Base-by-base conservation (phyloP, 2,797 vertebrate species). In the Pangasius djambal region DNA sequence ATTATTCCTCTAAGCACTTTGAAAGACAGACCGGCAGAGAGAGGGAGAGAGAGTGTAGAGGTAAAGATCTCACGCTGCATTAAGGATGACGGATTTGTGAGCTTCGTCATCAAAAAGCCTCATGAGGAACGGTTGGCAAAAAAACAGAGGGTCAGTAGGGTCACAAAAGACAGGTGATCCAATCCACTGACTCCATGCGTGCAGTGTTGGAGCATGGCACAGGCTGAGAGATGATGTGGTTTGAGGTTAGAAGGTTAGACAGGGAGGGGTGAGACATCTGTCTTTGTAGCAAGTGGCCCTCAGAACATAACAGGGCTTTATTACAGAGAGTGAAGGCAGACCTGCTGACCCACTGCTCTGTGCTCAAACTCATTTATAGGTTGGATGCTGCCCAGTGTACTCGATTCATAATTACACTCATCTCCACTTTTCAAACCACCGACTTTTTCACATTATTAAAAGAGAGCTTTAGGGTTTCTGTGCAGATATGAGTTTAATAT, bases 1-100 rank as follows among this genome's bases (percentile, higher is more conserved):
- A 92, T 90, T 86, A 91, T 89, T 92, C 86, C 89, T 78, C 75
- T 67, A 89, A 87, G 87, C 65, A 89, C 57, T 59, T 25, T 55
- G 34, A 87, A 65, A 83, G 67, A 83, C n/a, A 83, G 79, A 55
- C 20, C n/a, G 55, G 34, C n/a, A 86, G 63, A 70, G 88, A 87
- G 67, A 88, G 82, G 44, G 63, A 69, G 48, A 70, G 88, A 34
- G n/a, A 25, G 28, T 20, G 7, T 31, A 50, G 28, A 67, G 40
- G 83, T 50, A 67, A 84, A 31, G 65, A 52, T 85, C 48, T 85
- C 44, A 69, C n/a, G 34, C 44, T 85, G 63, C n/a, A 50, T 69
- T 55, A 69, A 85, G 48, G 83, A 83, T 85, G 83, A 85, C n/a
- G 18, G 83, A 85, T 85, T 70, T 70, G 83, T 69, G 63, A 34